Conservation (phyloP, 92 coral and sea anemone genomes). For the Actinostola sp. region DNA sequence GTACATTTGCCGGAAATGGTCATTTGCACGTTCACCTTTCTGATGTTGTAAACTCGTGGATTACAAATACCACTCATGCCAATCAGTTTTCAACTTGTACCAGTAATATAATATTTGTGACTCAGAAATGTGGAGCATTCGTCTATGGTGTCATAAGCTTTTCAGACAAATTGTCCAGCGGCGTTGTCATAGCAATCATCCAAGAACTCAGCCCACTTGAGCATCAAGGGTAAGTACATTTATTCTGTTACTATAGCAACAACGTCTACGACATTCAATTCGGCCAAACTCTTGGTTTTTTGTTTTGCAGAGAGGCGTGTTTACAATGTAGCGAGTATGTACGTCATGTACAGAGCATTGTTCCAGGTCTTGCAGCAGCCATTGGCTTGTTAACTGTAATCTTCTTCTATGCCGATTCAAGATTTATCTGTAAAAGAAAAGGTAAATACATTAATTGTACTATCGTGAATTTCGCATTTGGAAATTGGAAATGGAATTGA, state of each 20-base stretch:
- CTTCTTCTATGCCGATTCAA: conserved; percentile 71
- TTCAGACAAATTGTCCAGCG: conserved; percentile 79
- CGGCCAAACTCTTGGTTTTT: background rate
- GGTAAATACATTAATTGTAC: conserved; percentile 28
- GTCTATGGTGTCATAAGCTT: conserved; percentile 86
- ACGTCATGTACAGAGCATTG: conserved; percentile 77
- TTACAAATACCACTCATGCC: too few species aligned
- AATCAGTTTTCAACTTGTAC: too few species aligned
- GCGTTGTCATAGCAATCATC: conserved; percentile 73
- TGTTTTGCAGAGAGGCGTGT: conserved; percentile 15
- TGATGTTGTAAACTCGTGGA: too few species aligned
- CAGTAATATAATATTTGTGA: too few species aligned
- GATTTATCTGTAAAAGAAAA: conserved; percentile 62
- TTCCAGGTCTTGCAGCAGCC: conserved; percentile 79
- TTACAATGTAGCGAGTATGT: conserved; percentile 41
- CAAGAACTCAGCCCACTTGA: conserved; percentile 76
- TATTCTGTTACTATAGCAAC: background rate
- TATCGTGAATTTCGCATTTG: background rate
- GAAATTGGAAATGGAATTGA: too few species aligned
- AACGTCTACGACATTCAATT: too few species aligned
- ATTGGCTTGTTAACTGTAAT: conserved; percentile 60
- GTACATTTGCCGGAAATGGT: conserved; percentile 20
- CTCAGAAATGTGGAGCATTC: conserved; percentile 79
- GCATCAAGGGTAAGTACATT: conserved; percentile 46
- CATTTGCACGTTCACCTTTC: too few species aligned